Evolutionary conservation across 2,113 vertebrate genomes (phyloP).

Genomic region (Rhinopomastus cyanomelas): DNA sequence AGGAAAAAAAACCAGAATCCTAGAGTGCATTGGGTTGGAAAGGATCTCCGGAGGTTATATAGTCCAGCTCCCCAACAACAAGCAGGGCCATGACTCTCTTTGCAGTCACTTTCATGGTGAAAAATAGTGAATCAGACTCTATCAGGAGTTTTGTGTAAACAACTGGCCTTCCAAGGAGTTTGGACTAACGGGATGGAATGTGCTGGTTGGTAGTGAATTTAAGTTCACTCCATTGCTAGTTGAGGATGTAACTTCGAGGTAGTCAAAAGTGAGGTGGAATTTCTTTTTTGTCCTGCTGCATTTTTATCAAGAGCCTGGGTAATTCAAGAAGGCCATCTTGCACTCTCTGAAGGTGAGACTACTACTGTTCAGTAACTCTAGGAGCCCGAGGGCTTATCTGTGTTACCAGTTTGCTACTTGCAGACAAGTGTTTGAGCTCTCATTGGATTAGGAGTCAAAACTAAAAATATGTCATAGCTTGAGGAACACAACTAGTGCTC

Average conservation of each 20-base stretch:
- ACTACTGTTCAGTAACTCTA: conserved; percentile 41
- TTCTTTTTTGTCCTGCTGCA: conserved; percentile 52
- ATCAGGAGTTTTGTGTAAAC: neutral
- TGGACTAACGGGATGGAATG: neutral
- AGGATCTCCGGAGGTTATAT: no score
- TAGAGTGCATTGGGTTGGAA: no score
- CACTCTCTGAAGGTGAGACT: conserved; percentile 28
- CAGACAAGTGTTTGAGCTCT: neutral
- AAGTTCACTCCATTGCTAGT: neutral
- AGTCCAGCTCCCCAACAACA: no score
- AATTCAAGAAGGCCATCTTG: conserved; percentile 53
- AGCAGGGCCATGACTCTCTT: neutral
- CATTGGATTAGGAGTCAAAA: neutral
- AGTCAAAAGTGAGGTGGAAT: conserved; percentile 57
- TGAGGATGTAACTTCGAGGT: conserved; percentile 1
- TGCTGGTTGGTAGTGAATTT: neutral
- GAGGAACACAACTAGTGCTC: neutral
- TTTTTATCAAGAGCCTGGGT: conserved; percentile 60
- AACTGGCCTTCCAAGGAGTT: neutral
- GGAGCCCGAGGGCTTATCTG: conserved; percentile 47
- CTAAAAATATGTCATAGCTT: neutral
- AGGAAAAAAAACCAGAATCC: neutral
- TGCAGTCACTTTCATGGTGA: neutral
- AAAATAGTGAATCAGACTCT: neutral
- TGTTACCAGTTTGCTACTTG: conserved; percentile 26